Base-by-base conservation (phyloP, 1,140 invertebrate species). In the Drosophila repletoides region DNA sequence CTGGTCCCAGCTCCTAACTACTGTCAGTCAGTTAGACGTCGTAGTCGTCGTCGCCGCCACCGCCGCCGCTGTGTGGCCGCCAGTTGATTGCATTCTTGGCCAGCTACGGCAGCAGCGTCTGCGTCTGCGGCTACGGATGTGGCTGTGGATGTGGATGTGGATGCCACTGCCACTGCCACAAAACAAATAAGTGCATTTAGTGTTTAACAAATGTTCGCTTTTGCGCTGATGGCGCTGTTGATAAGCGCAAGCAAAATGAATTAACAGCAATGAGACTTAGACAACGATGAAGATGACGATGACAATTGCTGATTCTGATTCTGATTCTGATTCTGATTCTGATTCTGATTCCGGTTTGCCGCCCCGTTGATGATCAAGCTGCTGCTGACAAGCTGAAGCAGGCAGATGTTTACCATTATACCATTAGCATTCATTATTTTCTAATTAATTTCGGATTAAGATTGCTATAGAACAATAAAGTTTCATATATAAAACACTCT, bases 181-280 rank as follows among this genome's bases (percentile, higher is more conserved):
- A 88, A 88, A 84, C 84, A 88, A 84, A 88, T 88, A 88, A 88
- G 84, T 88, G 84, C 84, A 88, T 88, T 88, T 88, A 88, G 84
- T 88, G 84, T 80, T 88, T 88, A 88, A 88, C 84, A 88, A 88
- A 88, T 88, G 77, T 79, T 80, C 72, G 72, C 67, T 68, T 72
- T 86, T 86, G 75, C 80, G 80, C 71, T 80, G 80, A 86, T 86
- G 80, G 80, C 75, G 80, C 61, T 80, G 80, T 75, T 86, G 80
- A 86, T 86, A 86, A 86, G 80, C 72, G 43, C 49, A 38, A 48
- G 49, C 63, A 68, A 83, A 72, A 86, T 86, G 71, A 84, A 79
- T 72, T 69, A 86, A 75, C 55, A 64, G 70, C 66, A 64, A 76
- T 77, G 68, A 70, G 74, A 66, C 56, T 29, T n/a, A 40, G 33